Evolutionary conservation across 37 sponge, comb jelly and placozoan species (phyloP).

Genomic region (Crambe crambe): DNA sequence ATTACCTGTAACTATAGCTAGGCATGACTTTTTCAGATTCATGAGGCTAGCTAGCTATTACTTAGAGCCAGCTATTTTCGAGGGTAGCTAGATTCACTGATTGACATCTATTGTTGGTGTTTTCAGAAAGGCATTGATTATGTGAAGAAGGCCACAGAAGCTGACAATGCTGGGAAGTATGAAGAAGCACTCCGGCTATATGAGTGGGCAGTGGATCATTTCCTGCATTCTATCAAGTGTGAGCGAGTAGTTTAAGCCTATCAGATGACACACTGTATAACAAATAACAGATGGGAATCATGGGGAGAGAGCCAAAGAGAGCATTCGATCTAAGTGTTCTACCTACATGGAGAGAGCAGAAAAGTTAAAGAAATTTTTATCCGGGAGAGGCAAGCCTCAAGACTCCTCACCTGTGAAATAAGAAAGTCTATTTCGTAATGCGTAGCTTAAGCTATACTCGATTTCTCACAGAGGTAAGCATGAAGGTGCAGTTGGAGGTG

Average conservation of each 20-base stretch:
- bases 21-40: too few species aligned
- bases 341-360: slow-evolving; percentile 95
- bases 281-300: slow-evolving; percentile 90
- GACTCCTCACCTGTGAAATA: too few species aligned
- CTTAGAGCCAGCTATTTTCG: too few species aligned
- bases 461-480: slow-evolving; percentile 20
- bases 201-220: slow-evolving; percentile 92
- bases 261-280: background rate
- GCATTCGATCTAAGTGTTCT: slow-evolving; percentile 65
- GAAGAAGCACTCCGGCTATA: slow-evolving; percentile 87
- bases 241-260: slow-evolving; percentile 12
- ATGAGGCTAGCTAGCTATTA: too few species aligned
- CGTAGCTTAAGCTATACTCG: too few species aligned
- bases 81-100: too few species aligned
- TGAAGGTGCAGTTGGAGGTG: slow-evolving; percentile 28
- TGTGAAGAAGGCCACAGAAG: slow-evolving; percentile 92
- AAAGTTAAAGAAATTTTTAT: slow-evolving; percentile 74
- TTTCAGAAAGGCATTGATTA: slow-evolving; percentile 98
- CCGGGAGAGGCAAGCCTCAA: too few species aligned
- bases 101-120: too few species aligned
- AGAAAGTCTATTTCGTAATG: too few species aligned
- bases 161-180: slow-evolving; percentile 90
- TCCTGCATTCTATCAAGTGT: slow-evolving; percentile 99
- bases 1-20: too few species aligned
- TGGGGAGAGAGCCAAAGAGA: slow-evolving; percentile 84